Evolutionary conservation across 2,113 vertebrate genomes (phyloP), one percentile per base, ranked within the genome.

Genomic region (Stigmatopora argus): DNA sequence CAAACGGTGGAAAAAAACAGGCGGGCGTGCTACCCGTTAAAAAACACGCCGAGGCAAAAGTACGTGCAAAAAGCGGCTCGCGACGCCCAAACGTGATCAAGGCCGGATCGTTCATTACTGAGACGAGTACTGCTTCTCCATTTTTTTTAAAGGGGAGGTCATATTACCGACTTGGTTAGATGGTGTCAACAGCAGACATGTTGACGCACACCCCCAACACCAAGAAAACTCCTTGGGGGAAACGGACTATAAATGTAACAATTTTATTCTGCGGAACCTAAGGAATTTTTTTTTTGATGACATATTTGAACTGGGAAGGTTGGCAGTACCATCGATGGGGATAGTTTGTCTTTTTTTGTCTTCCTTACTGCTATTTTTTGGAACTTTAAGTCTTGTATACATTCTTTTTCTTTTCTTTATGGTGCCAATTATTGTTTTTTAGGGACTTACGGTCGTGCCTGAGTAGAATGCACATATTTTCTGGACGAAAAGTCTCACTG

Each of bases 91-190:
- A 92, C 90, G 88, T 94, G 94, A 97, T 97, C 93, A 95, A 95
- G 95, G 93, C 91, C 90, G 87, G 90, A 93, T 95, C 94, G 94
- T 93, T 96, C 94, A 96, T 96, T 96, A 95, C 92, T 87, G 89
- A 90, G 89, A 92, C 90, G 91, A 92, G 92, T 87, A 92, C 93
- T 93, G 94, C 92, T 92, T 92, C 91, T 19, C 38, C 19, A 12
- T 58, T n/a, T 61, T 45, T 59, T 38, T 55, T 87, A 93, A 93
- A 91, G 93, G 94, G 95, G 94, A 94, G 93, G 92, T 96, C 93
- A 94, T 93, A 94, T 95, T 94, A 94, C 92, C 90, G 92, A 93
- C 92, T 94, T 93, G 94, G 95, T 95, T 95, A 95, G 94, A 92
- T 90, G 92, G 92, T 95, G 94, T 97, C 94, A 94, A 93, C 93